These are phyloP conservation scores for Spatulosminthurus flaviceps DNA, from an alignment of 2,888 invertebrate species.

Conservation along the genomic window DNA sequence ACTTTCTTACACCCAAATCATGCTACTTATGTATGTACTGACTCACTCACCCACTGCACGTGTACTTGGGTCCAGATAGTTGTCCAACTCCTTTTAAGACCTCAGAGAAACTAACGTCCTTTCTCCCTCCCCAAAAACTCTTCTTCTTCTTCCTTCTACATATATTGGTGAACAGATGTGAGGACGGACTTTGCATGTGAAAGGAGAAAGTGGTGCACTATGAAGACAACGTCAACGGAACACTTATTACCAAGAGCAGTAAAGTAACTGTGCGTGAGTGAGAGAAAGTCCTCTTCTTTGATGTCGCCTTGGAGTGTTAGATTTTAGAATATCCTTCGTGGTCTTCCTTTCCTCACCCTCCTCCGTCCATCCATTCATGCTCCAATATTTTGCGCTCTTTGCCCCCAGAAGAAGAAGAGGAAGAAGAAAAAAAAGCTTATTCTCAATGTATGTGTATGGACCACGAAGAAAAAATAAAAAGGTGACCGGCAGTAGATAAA, in stretches of 20 bases:
- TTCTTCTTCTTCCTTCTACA: not conserved
- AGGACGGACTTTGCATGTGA: slow-evolving; percentile 35
- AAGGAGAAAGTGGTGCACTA: not conserved
- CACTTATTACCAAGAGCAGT: slow-evolving; percentile 16
- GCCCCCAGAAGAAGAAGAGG: no score
- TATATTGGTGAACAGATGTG: not conserved
- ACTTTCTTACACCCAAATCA: not conserved
- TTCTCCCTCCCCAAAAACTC: no score
- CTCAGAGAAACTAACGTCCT: not conserved
- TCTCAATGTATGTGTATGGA: not conserved
- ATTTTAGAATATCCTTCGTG: slow-evolving; percentile 19
- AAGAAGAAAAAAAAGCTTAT: slow-evolving; percentile 9
- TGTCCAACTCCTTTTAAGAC: slow-evolving; percentile 13
- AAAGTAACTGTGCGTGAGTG: not conserved
- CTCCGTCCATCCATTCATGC: not conserved
- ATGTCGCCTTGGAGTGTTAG: slow-evolving; percentile 24
- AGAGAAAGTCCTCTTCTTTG: slow-evolving; percentile 27
- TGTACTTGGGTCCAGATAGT: not conserved
- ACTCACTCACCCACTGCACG: not conserved
- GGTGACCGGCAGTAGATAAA: not conserved
- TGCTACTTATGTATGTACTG: no score
- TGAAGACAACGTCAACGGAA: slow-evolving; percentile 31
- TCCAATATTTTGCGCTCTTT: slow-evolving; percentile 10
- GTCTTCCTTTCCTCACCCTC: not conserved
- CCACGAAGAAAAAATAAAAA: slow-evolving; percentile 2